A percentile compares a stretch with the other conserved stretches of the same genome.
These are phyloP conservation scores for Cephalotes varians DNA, from an alignment of 2,888 invertebrate species.

Conservation along the genomic window DNA sequence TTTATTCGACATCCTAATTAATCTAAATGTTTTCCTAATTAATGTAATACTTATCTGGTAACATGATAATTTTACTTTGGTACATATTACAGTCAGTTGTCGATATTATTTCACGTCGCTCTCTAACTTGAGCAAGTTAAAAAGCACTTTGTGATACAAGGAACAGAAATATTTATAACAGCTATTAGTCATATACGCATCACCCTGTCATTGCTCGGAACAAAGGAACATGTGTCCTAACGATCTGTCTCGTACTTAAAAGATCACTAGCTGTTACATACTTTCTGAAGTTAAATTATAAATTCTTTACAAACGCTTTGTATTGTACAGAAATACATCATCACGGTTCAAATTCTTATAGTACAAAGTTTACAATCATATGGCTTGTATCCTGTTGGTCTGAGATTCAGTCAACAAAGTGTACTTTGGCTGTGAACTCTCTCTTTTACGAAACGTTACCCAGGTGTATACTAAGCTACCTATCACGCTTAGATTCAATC, in stretches of 20 bases:
- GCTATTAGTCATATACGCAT: background rate
- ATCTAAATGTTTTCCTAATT: slow-evolving; percentile 53
- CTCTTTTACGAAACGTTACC: slow-evolving; percentile 92
- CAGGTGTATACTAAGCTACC: slow-evolving; percentile 95
- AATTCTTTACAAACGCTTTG: slow-evolving; percentile 6
- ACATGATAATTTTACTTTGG: slow-evolving; percentile 76
- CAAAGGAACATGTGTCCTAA: background rate
- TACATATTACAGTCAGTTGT: slow-evolving; percentile 60
- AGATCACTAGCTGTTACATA: slow-evolving; percentile 4
- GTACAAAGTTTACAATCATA: slow-evolving; percentile 78
- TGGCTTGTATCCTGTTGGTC: slow-evolving; percentile 83
- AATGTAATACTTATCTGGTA: slow-evolving; percentile 70
- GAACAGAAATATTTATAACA: slow-evolving; percentile 20
- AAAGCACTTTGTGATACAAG: slow-evolving; percentile 32
- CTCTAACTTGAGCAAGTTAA: slow-evolving; percentile 12
- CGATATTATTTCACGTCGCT: slow-evolving; percentile 9
- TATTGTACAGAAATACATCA: background rate
- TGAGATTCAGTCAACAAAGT: slow-evolving; percentile 75
- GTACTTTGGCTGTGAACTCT: slow-evolving; percentile 82
- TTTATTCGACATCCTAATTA: slow-evolving; percentile 26
- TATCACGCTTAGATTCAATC: slow-evolving; percentile 97
- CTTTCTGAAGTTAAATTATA: background rate
- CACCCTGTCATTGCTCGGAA: background rate
- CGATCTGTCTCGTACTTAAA: background rate
- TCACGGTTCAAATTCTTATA: background rate